phyloP scores from a whole-genome alignment of 2,113 vertebrate species.

The Melierax canorus region DNA sequence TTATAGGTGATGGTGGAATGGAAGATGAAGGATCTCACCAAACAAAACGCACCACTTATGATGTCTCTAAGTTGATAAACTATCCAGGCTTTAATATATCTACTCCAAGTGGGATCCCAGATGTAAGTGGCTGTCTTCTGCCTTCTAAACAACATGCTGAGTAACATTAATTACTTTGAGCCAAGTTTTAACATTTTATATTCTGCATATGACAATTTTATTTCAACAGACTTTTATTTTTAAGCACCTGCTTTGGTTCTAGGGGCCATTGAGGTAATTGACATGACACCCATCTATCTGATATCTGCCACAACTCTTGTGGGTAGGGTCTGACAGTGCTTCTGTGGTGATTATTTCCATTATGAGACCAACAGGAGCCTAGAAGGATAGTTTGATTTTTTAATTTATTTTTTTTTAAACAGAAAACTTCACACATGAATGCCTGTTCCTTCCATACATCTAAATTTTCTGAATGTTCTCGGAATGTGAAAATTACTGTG shows the following conservation, averaged over 20 bases:
- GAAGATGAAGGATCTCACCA: slow-evolving; percentile 55
- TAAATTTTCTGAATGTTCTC: not conserved
- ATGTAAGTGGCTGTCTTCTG: slow-evolving; percentile 78
- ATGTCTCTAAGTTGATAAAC: slow-evolving; percentile 90
- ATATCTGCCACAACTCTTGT: not conserved
- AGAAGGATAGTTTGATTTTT: not conserved
- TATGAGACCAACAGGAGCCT: not conserved
- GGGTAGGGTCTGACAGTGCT: not conserved
- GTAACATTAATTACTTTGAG: not conserved
- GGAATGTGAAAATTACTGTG: not conserved
- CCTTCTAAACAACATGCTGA: not conserved
- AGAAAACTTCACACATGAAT: not conserved
- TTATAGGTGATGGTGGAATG: slow-evolving; percentile 69
- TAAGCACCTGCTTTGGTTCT: not conserved
- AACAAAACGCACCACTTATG: slow-evolving; percentile 78
- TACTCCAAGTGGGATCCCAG: slow-evolving; percentile 79
- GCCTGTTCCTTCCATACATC: not conserved
- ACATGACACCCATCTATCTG: not conserved
- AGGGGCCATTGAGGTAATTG: not conserved
- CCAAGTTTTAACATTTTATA: not conserved
- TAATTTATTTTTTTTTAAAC: not conserved
- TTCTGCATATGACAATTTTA: not conserved
- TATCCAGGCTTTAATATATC: slow-evolving; percentile 94
- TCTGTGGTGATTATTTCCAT: not conserved
- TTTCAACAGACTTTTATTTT: not conserved